Evolutionary conservation across 2,797 vertebrate genomes (phyloP).

Genomic region (Ctenopoma multispine): DNA sequence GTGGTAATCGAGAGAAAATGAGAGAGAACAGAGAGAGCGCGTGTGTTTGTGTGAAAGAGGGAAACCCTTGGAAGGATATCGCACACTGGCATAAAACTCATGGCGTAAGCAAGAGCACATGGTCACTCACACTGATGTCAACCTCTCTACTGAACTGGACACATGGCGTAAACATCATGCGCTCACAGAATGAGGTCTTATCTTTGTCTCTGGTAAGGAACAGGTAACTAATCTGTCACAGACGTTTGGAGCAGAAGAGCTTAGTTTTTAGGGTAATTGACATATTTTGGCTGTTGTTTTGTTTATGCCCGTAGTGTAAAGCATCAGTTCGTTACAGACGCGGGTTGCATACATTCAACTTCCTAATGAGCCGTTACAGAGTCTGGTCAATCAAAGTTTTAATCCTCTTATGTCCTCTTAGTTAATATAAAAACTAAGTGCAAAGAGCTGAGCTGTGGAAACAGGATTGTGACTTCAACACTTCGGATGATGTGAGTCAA

Average conservation of each 20-base stretch:
- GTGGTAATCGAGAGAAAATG: not conserved
- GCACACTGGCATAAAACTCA: conserved; percentile 2
- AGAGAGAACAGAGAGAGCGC: not conserved
- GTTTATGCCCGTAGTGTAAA: not conserved
- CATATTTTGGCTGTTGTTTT: not conserved
- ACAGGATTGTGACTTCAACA: conserved; percentile 13
- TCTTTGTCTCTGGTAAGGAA: conserved; percentile 33
- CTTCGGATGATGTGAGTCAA: conserved; percentile 27
- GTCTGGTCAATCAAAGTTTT: conserved; percentile 1
- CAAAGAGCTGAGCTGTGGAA: not conserved
- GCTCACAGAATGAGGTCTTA: conserved; percentile 11
- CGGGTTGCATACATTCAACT: not conserved
- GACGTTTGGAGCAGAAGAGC: conserved; percentile 14
- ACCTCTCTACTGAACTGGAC: conserved; percentile 2
- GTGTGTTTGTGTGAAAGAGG: conserved; percentile 12
- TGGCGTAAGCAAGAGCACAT: conserved; percentile 29
- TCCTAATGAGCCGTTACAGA: not conserved
- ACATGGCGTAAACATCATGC: conserved; percentile 4
- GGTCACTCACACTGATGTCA: conserved; percentile 34
- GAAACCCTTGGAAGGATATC: conserved; percentile 42
- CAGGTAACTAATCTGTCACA: conserved; percentile 5
- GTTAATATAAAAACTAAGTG: not conserved
- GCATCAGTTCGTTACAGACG: not conserved
- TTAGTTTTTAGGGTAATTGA: not conserved
- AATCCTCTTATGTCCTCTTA: not conserved